These are phyloP conservation scores for Acanthurus leucopareius DNA, from an alignment of 2,797 vertebrate species.

Conservation along the genomic window DNA sequence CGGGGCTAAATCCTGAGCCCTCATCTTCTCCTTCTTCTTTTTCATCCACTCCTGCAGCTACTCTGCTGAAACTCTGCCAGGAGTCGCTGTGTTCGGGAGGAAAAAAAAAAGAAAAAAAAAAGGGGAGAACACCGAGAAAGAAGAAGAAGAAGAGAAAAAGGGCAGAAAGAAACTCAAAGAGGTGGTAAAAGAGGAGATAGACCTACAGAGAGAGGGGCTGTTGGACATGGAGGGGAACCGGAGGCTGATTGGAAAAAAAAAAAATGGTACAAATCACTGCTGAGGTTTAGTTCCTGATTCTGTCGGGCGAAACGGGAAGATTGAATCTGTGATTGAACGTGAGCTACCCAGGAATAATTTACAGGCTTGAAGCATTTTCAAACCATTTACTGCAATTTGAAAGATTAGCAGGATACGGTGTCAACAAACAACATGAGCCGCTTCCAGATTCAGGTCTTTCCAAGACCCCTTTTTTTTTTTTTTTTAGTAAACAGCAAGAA, in stretches of 20 bases:
- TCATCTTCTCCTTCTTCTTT: slow-evolving; percentile 28
- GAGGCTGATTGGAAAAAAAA: background rate
- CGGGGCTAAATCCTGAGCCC: slow-evolving; percentile 66
- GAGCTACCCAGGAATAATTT: background rate
- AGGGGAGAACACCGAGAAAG: background rate
- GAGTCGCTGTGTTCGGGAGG: slow-evolving; percentile 43
- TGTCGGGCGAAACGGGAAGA: background rate
- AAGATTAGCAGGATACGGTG: background rate
- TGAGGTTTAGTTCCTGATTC: background rate
- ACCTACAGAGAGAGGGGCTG: background rate
- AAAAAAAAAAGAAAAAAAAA: background rate
- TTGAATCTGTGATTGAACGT: background rate
- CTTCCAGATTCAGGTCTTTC: background rate
- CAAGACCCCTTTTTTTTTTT: no score
- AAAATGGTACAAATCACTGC: background rate
- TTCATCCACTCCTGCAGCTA: slow-evolving; percentile 61
- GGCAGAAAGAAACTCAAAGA: slow-evolving; percentile 1
- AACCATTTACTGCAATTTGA: background rate
- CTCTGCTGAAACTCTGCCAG: slow-evolving; percentile 62
- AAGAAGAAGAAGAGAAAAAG: background rate
- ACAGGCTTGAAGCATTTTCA: background rate
- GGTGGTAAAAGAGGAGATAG: slow-evolving; percentile 1
- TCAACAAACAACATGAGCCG: background rate
- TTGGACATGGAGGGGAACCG: background rate
- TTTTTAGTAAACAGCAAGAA: background rate